These are phyloP conservation scores for Halocynthia roretzi DNA, from an alignment of 23 tunicate genomes.

Conservation along the genomic window DNA sequence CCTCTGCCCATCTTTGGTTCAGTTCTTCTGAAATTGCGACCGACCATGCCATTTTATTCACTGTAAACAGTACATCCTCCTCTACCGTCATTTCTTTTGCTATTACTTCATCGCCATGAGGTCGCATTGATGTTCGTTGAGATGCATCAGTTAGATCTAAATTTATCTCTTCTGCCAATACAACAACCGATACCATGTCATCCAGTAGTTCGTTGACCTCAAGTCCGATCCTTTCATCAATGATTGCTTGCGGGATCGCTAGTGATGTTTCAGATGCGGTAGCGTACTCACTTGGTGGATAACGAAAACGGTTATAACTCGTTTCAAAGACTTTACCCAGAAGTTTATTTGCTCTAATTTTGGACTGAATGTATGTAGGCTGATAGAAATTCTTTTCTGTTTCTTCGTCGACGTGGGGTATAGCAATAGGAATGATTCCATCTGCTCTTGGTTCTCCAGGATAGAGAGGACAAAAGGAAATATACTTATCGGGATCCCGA, in stretches of 20 bases:
- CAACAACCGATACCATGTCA: conserved; percentile 31
- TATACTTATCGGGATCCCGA: not conserved
- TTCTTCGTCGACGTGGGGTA: conserved; percentile 10
- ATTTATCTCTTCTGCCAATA: conserved; percentile 17
- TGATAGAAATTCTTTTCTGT: not conserved
- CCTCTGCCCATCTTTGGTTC: not conserved
- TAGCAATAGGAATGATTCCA: conserved; percentile 3
- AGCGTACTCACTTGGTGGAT: conserved; percentile 15
- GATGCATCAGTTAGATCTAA: not conserved
- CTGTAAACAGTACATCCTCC: conserved; percentile 22
- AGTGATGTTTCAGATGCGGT: conserved; percentile 27
- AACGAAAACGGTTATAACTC: not conserved
- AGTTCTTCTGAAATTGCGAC: conserved; percentile 28
- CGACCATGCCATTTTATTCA: conserved; percentile 33
- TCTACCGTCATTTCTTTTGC: conserved; percentile 1
- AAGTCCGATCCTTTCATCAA: not conserved
- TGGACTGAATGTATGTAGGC: conserved; percentile 5
- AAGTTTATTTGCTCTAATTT: conserved; percentile 13
- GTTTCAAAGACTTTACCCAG: not conserved
- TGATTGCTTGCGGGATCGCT: not conserved
- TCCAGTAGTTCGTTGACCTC: not conserved
- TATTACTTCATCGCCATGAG: not conserved
- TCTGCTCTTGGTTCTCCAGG: not conserved
- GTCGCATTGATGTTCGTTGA: not conserved
- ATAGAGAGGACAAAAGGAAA: not conserved